A percentile compares a stretch with the other conserved stretches of the same genome.
These are phyloP conservation scores for Brachylomia viminalis DNA, from an alignment of 2,888 invertebrate genomes.

Conservation along the genomic window DNA sequence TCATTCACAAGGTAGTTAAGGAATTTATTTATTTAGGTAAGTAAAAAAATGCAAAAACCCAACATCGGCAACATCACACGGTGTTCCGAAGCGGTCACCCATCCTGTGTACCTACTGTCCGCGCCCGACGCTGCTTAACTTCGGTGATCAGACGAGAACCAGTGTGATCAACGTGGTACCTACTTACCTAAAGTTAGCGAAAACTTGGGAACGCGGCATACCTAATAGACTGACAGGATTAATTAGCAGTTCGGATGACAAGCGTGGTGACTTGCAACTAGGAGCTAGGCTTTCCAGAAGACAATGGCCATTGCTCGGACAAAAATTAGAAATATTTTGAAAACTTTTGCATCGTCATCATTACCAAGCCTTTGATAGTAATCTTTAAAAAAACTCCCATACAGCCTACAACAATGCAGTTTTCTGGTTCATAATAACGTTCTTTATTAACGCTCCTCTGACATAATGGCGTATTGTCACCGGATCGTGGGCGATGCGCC, in stretches of 20 bases:
- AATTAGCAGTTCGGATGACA: neutral
- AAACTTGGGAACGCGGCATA: too few relatives aligned
- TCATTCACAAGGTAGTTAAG: too few relatives aligned
- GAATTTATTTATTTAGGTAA: too few relatives aligned
- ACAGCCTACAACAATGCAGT: slow-evolving; percentile 28
- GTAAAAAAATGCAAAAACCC: neutral
- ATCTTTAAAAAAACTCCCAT: slow-evolving; percentile 23
- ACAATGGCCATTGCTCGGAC: neutral
- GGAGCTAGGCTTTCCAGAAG: neutral
- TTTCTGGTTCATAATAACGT: slow-evolving; percentile 23
- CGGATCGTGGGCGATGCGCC: slow-evolving; percentile 54
- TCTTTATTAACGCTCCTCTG: slow-evolving; percentile 36
- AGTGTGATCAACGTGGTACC: slow-evolving; percentile 81
- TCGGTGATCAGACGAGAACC: slow-evolving; percentile 84
- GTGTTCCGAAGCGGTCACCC: neutral
- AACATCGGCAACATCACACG: too few relatives aligned
- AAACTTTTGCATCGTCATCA: slow-evolving; percentile 11
- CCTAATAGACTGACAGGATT: too few relatives aligned
- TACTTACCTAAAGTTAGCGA: neutral
- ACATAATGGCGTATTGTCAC: slow-evolving; percentile 50
- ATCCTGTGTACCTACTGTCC: neutral
- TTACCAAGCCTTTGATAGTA: slow-evolving; percentile 9
- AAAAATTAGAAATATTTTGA: neutral
- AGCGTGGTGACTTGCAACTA: neutral
- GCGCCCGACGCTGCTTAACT: neutral